A percentile compares a stretch with the other conserved stretches of the same genome.
Evolutionary conservation across 2,113 vertebrate genomes (phyloP).

Genomic region (Bettongia penicillata): DNA sequence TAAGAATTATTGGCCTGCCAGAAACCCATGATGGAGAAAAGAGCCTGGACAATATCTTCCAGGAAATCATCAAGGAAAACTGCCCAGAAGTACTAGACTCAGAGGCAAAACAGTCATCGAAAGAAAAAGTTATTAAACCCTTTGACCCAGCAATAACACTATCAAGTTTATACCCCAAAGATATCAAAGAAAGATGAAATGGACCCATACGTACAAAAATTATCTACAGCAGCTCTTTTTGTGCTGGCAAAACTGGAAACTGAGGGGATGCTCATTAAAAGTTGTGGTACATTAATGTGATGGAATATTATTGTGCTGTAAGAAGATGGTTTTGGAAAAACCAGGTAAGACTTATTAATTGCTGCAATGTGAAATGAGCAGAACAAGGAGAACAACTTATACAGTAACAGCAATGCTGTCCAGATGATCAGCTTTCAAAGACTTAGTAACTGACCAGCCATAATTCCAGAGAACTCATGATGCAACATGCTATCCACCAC

Average conservation of each 20-base stretch:
- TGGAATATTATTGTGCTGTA: background rate
- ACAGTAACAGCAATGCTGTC: background rate
- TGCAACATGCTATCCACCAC: background rate
- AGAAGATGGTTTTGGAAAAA: background rate
- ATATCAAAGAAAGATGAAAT: background rate
- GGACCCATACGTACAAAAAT: background rate
- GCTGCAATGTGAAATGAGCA: background rate
- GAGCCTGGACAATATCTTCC: too few species aligned
- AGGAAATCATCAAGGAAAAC: too few species aligned
- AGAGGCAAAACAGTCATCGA: too few species aligned
- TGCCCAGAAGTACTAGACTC: too few species aligned
- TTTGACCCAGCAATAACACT: background rate
- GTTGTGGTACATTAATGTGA: background rate
- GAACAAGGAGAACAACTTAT: background rate
- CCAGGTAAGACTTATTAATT: background rate
- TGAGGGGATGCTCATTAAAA: background rate
- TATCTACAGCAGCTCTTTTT: background rate
- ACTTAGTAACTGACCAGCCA: background rate
- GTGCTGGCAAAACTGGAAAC: background rate
- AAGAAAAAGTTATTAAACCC: background rate
- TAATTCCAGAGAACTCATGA: background rate
- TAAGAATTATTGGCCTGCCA: too few species aligned
- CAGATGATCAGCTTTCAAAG: background rate
- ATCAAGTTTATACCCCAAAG: background rate
- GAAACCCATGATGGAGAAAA: too few species aligned